phyloP scores from a whole-genome alignment of 1,140 invertebrate genomes.

The Tribolium madens region DNA sequence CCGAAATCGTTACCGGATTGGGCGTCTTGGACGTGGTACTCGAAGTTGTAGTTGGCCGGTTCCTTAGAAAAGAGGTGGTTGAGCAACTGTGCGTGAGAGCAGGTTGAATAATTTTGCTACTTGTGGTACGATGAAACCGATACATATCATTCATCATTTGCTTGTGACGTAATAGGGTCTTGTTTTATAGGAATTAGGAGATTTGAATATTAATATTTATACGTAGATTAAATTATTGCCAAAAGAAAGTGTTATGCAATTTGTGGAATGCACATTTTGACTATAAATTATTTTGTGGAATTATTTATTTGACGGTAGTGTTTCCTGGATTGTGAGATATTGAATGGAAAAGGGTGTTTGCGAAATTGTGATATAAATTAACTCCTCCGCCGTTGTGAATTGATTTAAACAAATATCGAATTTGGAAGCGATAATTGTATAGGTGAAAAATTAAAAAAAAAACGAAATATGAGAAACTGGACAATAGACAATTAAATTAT shows the following conservation, averaged over 20 bases:
- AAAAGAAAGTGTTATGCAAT: conserved; percentile 9
- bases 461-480: too few species aligned
- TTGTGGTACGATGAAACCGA: background rate
- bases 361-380: background rate
- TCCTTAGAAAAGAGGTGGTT: conserved; percentile 61
- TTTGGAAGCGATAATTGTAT: too few species aligned
- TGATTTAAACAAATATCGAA: too few species aligned
- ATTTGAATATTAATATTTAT: conserved; percentile 1
- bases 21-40: conserved; percentile 79
- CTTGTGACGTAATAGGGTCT: conserved; percentile 1
- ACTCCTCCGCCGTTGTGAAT: too few species aligned
- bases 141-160: background rate
- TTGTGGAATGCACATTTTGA: background rate
- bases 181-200: conserved; percentile 3
- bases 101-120: background rate
- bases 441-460: too few species aligned
- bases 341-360: background rate
- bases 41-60: conserved; percentile 80
- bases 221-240: conserved; percentile 6
- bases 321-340: conserved; percentile 31
- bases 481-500: too few species aligned
- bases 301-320: conserved; percentile 29
- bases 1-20: conserved; percentile 78
- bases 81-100: background rate
- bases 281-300: background rate